Evolutionary conservation across 2,888 invertebrate genomes (phyloP), one percentile per base, ranked within the genome.

Genomic region (Norana najaformis): DNA sequence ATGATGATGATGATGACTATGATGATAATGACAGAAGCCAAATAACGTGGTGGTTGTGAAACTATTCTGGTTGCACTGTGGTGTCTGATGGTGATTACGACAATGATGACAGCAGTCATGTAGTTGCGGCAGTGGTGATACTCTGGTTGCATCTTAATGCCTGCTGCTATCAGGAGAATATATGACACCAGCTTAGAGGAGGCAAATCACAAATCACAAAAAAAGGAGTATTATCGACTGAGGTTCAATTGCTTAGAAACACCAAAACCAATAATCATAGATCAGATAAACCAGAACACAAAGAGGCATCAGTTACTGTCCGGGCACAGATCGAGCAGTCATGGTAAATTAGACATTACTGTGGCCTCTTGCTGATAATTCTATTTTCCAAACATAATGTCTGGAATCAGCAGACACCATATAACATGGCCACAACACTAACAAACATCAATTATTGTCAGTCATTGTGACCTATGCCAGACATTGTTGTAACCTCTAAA

Each of bases 281-380:
- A 69, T 69, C 69, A n/a, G 69, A n/a, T 69, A 1, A 69, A 47
- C 47, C 18, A 18, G 18, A 53, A 53, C 30, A 53, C 69, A 11
- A 4, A 47, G 47, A 16, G n/a, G 39, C 39, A 39, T 23, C 47
- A 47, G 47, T n/a, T 69, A 69, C n/a, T 69, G 69, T 69, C n/a
- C 8, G n/a, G 69, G 69, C n/a, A 69, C 30, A 69, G 69, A n/a
- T 30, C 69, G n/a, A 47, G n/a, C n/a, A 47, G 69, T 69, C 69
- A n/a, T 69, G n/a, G 11, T 69, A n/a, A n/a, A n/a, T n/a, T n/a
- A n/a, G 30, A n/a, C 69, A n/a, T n/a, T n/a, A 69, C 69, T n/a
- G 69, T 69, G 69, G 69, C 69, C 69, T 69, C n/a, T 16, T n/a
- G 69, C 69, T 69, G 69, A n/a, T 69, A 69, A 69, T 69, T 69